Conservation (phyloP, 1,140 invertebrate genomes). For the Calycopis cecrops region DNA sequence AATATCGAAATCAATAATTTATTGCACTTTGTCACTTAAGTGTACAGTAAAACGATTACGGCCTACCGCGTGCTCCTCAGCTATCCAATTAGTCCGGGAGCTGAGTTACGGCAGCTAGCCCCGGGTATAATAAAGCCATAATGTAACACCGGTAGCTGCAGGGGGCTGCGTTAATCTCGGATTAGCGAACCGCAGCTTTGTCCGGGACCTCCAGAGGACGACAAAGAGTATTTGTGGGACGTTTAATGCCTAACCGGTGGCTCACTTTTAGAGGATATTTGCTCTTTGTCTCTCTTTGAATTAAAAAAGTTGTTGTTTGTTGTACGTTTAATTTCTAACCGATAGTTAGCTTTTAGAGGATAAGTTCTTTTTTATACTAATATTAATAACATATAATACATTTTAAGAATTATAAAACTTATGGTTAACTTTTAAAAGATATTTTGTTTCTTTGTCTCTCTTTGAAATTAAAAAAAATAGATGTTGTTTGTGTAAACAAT, state of each 20-base stretch:
- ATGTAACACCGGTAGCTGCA: constrained; percentile 45
- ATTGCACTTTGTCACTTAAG: constrained; percentile 12
- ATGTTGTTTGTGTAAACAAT: too few species aligned
- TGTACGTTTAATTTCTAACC: constrained; percentile 6
- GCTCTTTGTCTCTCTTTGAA: too few species aligned
- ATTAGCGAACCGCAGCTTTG: constrained; percentile 42
- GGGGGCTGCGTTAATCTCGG: constrained; percentile 44
- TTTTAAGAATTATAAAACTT: too few species aligned
- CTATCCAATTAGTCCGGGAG: constrained; percentile 29
- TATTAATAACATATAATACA: too few species aligned
- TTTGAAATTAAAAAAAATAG: too few species aligned
- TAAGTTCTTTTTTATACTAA: too few species aligned
- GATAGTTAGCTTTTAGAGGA: not conserved
- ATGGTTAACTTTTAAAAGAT: too few species aligned
- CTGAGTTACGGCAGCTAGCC: constrained; percentile 15
- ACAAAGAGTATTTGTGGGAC: constrained; percentile 29
- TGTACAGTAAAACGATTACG: constrained; percentile 24
- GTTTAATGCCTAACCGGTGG: constrained; percentile 6
- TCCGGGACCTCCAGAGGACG: constrained; percentile 41
- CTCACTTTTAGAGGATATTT: not conserved
- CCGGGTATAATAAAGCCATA: constrained; percentile 38
- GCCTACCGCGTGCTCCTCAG: constrained; percentile 17
- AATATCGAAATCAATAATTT: constrained; percentile 8
- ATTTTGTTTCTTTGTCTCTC: too few species aligned
- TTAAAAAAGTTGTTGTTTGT: too few species aligned